Evolutionary conservation across 2,113 vertebrate species (phyloP).

Genomic region (Grallaria varia): DNA sequence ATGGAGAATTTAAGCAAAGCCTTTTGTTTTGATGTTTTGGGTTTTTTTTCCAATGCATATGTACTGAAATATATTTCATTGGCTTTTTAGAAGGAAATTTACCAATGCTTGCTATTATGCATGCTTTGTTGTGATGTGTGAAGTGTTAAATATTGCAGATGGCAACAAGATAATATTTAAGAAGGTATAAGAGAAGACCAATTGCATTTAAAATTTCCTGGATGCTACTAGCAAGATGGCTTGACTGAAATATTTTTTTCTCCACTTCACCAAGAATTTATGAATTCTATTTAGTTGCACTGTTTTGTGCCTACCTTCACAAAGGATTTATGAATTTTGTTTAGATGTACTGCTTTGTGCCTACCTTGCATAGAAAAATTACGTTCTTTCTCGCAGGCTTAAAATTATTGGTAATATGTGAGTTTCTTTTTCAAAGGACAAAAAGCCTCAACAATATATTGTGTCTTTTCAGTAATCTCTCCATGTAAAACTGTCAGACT

Average conservation of each 20-base stretch:
- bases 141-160: not conserved
- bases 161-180: not conserved
- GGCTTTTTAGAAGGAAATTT: slow-evolving; percentile 21
- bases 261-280: not conserved
- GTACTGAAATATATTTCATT: not conserved
- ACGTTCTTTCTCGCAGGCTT: not conserved
- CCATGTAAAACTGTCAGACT: not conserved
- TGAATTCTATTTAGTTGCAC: not conserved
- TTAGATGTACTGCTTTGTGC: not conserved
- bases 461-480: not conserved
- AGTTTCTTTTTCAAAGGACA: not conserved
- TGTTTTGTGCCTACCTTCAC: not conserved
- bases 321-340: not conserved
- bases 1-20: not conserved
- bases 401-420: not conserved
- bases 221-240: not conserved
- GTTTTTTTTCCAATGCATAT: slow-evolving; percentile 12
- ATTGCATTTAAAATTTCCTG: not conserved
- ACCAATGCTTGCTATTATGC: not conserved
- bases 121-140: not conserved
- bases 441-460: not conserved
- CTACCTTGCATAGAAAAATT: not conserved
- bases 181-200: not conserved
- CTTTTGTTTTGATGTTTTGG: not conserved
- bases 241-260: not conserved